phyloP scores from a whole-genome alignment of 37 sponge, comb jelly and placozoan genomes.

The Spongilla lacustris region DNA sequence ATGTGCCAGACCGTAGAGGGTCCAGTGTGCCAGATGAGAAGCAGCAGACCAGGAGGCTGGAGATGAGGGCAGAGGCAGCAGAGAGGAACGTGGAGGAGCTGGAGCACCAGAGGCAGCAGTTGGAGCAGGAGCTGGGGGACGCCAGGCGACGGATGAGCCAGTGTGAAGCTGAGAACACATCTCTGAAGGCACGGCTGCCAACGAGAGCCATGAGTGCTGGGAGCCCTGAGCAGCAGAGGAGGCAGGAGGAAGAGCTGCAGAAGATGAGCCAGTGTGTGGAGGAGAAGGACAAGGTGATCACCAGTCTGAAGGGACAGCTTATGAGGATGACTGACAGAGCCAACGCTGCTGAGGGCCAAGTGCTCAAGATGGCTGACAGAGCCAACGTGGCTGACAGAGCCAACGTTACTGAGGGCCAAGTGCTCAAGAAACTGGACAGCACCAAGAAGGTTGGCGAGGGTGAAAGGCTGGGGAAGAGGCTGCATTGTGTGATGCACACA shows the following conservation, averaged over 20 bases:
- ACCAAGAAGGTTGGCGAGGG: background rate
- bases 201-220: background rate
- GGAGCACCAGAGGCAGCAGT: background rate
- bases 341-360: constrained; percentile 11
- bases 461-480: too few relatives aligned
- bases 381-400: constrained; percentile 24
- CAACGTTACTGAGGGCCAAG: constrained; percentile 11
- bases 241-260: background rate
- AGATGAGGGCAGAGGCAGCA: constrained; percentile 2
- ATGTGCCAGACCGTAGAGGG: background rate
- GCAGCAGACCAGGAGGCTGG: constrained; percentile 2
- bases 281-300: background rate
- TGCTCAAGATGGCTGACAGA: background rate
- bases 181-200: background rate
- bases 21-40: background rate
- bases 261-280: background rate
- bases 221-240: background rate
- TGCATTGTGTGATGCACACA: too few relatives aligned
- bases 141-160: background rate
- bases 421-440: background rate
- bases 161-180: background rate
- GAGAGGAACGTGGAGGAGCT: constrained; percentile 20
- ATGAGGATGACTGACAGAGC: constrained; percentile 21
- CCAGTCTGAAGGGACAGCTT: background rate
- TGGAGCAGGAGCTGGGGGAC: background rate